Percentiles rank a stretch among this genome's conserved stretches.
These are phyloP conservation scores for Hermodice carunculata DNA, from an alignment of 2,888 invertebrate species.

Conservation along the genomic window DNA sequence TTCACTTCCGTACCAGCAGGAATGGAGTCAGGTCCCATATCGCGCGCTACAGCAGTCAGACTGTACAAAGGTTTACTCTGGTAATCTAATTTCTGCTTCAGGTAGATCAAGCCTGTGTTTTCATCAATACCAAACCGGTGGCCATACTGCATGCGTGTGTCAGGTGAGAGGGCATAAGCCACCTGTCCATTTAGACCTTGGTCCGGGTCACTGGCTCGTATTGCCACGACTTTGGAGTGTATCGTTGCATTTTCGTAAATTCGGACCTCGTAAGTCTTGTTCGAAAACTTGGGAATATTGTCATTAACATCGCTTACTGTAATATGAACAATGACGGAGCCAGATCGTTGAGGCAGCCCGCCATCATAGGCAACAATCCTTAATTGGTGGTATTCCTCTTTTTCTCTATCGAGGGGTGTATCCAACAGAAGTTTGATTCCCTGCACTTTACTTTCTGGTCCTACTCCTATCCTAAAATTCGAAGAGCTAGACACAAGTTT, in stretches of 20 bases:
- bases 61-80: conserved; percentile 16
- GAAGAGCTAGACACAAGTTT: conserved; percentile 26
- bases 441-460: no score
- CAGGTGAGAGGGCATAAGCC: conserved; percentile 37
- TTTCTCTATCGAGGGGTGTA: conserved; percentile 37
- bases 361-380: conserved; percentile 38
- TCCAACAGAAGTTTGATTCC: conserved; percentile 22
- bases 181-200: conserved; percentile 38
- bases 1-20: conserved; percentile 40
- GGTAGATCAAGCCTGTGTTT: conserved; percentile 33
- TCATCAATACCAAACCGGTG: conserved; percentile 32
- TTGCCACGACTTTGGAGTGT: conserved; percentile 23
- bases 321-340: conserved; percentile 33
- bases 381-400: conserved; percentile 25
- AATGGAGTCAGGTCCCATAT: conserved; percentile 29
- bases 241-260: conserved; percentile 33
- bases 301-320: conserved; percentile 38
- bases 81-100: conserved; percentile 26
- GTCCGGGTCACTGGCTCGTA: conserved; percentile 41
- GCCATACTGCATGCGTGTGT: conserved; percentile 33
- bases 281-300: conserved; percentile 34
- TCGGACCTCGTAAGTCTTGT: conserved; percentile 34
- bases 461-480: no score
- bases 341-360: conserved; percentile 68
- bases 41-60: conserved; percentile 11